Evolutionary conservation across 2,113 vertebrate genomes (phyloP).

Genomic region (Rhodinocichla rosea): DNA sequence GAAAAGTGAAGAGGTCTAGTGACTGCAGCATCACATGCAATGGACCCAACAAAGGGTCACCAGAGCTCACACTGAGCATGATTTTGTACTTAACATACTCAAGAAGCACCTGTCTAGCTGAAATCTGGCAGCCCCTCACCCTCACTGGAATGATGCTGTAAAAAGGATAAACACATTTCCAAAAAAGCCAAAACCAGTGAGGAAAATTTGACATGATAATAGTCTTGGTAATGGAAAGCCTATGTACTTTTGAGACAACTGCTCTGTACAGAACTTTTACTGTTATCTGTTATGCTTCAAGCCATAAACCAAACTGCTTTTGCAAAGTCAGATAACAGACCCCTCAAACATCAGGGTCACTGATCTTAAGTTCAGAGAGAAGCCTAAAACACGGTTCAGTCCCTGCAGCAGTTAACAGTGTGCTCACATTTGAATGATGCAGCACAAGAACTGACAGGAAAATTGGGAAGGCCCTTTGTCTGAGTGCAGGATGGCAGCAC

Average conservation of each 20-base stretch:
- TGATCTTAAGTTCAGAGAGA: not conserved
- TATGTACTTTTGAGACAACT: not conserved
- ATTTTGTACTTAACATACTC: not conserved
- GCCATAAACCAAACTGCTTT: not conserved
- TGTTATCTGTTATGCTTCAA: conserved; percentile 19
- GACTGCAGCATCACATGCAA: not conserved
- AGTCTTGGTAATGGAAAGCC: not conserved
- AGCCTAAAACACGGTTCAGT: not conserved
- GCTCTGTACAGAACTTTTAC: conserved; percentile 26
- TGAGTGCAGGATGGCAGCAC: not conserved
- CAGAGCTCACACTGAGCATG: fast-evolving
- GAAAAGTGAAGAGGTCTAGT: not conserved
- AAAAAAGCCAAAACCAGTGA: not conserved
- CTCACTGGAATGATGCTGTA: not conserved
- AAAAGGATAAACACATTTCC: not conserved
- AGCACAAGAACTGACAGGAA: not conserved
- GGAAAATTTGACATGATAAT: not conserved
- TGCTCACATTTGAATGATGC: not conserved
- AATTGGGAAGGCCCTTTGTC: not conserved
- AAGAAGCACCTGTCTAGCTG: not conserved
- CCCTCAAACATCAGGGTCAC: not conserved
- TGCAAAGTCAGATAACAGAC: not conserved
- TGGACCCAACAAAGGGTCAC: not conserved
- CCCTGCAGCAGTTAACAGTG: not conserved
- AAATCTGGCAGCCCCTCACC: not conserved